Evolutionary conservation across 2,113 vertebrate genomes (phyloP), one percentile per base, ranked within the genome.

Genomic region (Oplegnathus fasciatus): DNA sequence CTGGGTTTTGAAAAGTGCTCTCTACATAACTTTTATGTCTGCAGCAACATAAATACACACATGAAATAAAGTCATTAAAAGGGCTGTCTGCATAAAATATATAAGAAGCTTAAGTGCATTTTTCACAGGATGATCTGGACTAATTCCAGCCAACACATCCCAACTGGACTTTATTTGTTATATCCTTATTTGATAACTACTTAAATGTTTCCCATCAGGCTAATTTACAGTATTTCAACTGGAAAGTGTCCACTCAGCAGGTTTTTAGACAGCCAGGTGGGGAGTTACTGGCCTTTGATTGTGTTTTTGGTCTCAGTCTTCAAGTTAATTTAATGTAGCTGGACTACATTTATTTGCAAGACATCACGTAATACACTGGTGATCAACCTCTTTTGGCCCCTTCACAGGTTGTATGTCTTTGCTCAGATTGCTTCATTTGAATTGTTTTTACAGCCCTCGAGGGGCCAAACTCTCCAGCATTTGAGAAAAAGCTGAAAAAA

Each of bases 161-260:
- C 24, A 28, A 11, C 22, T 34, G 4, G 50, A 55, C 48, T 32
- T 15, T 67, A 58, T 67, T n/a, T 14, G 55, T 75, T 17, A 55
- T 9, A 5, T 4, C 6, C 8, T 60, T 30, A 46, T 54, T 30
- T 62, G 60, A 67, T 24, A 50, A 40, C 42, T 5, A 9, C 34
- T 52, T 15, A 34, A 28, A 61, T 77, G 40, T 13, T 46, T 61
- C 44, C 20, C 61, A 48, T 46, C n/a, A n/a, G 55, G 22, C 15
- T 44, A 2, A 62, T 67, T 58, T 34, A 18, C 40, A n/a, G n/a
- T 42, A 30, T 67, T 54, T 52, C 32, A 22, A 7, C 8, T 18
- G n/a, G 1, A 73, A 55, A 30, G 28, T 44, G 62, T 62, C 55
- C 17, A 68, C 46, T 77, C 46, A 62, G 78, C 54, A 68, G 34